Evolutionary conservation across 2,888 invertebrate genomes (phyloP).

Genomic region (Papilio protenor): DNA sequence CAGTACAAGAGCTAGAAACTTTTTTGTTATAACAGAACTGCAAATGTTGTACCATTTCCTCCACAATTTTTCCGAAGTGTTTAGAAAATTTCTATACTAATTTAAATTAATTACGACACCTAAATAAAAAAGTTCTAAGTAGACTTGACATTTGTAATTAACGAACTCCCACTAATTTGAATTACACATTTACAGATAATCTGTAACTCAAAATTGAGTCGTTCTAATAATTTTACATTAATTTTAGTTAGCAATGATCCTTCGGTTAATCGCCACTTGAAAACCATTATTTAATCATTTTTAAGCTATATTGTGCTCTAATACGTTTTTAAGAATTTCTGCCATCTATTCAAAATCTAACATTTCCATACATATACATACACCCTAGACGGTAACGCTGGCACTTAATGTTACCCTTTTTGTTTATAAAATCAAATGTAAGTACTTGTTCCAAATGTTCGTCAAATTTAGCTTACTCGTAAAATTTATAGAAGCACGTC

Average conservation of each 20-base stretch:
- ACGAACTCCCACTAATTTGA: background rate
- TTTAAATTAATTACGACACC: slow-evolving; percentile 6
- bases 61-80: slow-evolving; percentile 6
- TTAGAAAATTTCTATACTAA: background rate
- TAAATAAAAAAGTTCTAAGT: background rate
- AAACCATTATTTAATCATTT: no score
- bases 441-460: background rate
- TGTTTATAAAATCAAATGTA: no score
- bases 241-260: background rate
- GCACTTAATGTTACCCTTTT: no score
- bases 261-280: background rate
- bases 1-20: background rate
- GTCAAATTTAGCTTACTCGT: background rate
- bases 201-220: background rate
- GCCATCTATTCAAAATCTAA: no score
- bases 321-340: background rate
- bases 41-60: background rate
- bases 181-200: background rate
- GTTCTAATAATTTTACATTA: background rate
- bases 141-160: slow-evolving; percentile 4
- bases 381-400: no score
- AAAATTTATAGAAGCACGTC: slow-evolving; percentile 46
- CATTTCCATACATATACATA: no score
- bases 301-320: background rate
- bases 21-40: slow-evolving; percentile 9